Percentiles rank a stretch among this genome's conserved stretches.
These are phyloP conservation scores for Patella caerulea DNA, from an alignment of 2,888 invertebrate species.

Conservation along the genomic window DNA sequence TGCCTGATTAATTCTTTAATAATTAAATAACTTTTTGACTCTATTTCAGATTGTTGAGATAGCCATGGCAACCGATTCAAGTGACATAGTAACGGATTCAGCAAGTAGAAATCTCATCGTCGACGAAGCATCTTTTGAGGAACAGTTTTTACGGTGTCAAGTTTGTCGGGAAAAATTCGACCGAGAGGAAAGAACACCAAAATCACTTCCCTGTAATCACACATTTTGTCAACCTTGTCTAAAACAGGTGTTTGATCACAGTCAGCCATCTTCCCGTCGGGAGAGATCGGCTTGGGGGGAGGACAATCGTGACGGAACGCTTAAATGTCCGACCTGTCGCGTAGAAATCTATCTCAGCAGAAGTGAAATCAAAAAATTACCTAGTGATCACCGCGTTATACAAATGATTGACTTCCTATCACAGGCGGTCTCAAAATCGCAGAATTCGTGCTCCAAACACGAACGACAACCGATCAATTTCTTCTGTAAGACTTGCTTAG, in stretches of 20 bases:
- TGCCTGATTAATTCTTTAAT: too few relatives aligned
- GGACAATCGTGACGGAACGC: slow-evolving; percentile 54
- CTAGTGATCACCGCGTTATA: slow-evolving; percentile 64
- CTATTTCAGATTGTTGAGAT: not conserved
- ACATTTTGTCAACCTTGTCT: slow-evolving; percentile 63
- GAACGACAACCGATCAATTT: slow-evolving; percentile 63
- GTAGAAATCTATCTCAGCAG: slow-evolving; percentile 62
- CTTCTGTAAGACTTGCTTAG: slow-evolving; percentile 60
- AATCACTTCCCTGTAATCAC: slow-evolving; percentile 65
- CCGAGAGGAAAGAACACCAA: slow-evolving; percentile 53
- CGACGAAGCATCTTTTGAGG: slow-evolving; percentile 63
- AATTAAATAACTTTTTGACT: not conserved
- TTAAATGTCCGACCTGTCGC: slow-evolving; percentile 64
- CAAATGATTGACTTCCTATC: slow-evolving; percentile 59
- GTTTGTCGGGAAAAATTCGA: slow-evolving; percentile 61
- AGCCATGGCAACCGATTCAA: not conserved
- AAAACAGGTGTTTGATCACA: slow-evolving; percentile 60
- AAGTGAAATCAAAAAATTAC: slow-evolving; percentile 55
- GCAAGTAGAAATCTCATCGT: slow-evolving; percentile 58
- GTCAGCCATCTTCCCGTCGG: slow-evolving; percentile 50
- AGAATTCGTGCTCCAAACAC: slow-evolving; percentile 61
- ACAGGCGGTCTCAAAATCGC: slow-evolving; percentile 56
- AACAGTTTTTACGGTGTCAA: slow-evolving; percentile 62
- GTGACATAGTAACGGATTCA: slow-evolving; percentile 9
- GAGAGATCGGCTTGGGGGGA: slow-evolving; percentile 48